Base-by-base conservation (phyloP, 2,888 invertebrate species). In the Agonopterix arenella region DNA sequence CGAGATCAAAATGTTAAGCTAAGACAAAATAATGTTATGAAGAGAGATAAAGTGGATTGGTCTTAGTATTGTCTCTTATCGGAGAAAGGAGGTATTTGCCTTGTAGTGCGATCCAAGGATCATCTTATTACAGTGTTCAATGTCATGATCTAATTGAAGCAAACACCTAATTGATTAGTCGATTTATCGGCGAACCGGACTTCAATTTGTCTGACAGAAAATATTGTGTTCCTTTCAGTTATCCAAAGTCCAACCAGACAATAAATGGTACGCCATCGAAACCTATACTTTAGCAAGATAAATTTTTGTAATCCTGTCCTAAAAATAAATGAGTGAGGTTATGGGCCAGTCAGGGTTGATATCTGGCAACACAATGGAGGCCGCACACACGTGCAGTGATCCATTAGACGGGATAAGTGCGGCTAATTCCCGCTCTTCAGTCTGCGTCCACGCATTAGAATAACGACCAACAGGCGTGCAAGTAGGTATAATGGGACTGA, bases 351-450 rank as follows among this genome's bases (percentile, higher is more conserved):
- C 52, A 49, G 56, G 56, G 56, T 56, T 62, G 65, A 64, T 70
- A 65, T 66, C 65, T 62, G 60, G 65, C 64, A 63, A 68, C 68
- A 79, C 78, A 83, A 78, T 77, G 62, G 60, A 36, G 64, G 59
- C 60, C 65, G 68, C 74, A 68, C 73, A 75, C 73, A 76, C 73
- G 73, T 70, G 73, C 71, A 64, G 55, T 50, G 56, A 66, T 77
- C 81, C 72, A 84, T 85, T 84, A 85, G 77, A 79, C 71, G 70
- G 79, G 79, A 83, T 86, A 86, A 85, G 79, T 84, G 80, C 77
- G 70, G 82, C 75, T 86, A 82, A 86, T 85, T 84, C 76, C 69
- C 69, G 73, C 74, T 73, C 69, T 77, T 69, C 68, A 70, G 63
- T 56, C 62, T 69, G 68, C 68, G 62, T 63, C 55, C 55, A 60